phyloP scores from a whole-genome alignment of 2,888 invertebrate species.

The Pandemis cinnamomeana region DNA sequence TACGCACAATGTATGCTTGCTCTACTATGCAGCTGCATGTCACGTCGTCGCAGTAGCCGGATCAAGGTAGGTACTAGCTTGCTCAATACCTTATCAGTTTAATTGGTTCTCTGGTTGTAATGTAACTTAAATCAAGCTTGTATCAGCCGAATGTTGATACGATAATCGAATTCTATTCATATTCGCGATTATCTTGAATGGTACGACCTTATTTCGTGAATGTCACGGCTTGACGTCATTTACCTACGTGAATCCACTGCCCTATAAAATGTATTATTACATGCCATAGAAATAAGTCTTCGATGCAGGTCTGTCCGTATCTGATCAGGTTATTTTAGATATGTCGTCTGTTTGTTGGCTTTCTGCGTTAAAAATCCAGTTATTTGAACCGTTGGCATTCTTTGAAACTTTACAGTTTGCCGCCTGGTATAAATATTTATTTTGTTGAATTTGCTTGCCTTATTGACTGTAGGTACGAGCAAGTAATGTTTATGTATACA shows the following conservation, averaged over 20 bases:
- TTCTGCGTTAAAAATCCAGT: slow-evolving; percentile 17
- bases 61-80: not conserved
- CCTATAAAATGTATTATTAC: slow-evolving; percentile 17
- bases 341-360: slow-evolving; percentile 21
- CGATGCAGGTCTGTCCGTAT: slow-evolving; percentile 16
- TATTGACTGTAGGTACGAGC: not conserved
- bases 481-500: not conserved
- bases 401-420: slow-evolving; percentile 2
- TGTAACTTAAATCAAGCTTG: not conserved
- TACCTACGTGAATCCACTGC: slow-evolving; percentile 22
- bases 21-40: not conserved
- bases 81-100: not conserved
- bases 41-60: not conserved
- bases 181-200: slow-evolving; percentile 18
- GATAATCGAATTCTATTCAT: not conserved
- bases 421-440: not conserved
- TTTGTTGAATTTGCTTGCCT: not conserved
- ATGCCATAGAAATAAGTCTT: slow-evolving; percentile 10
- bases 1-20: not conserved
- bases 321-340: slow-evolving; percentile 28
- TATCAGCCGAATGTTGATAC: not conserved
- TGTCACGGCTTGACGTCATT: slow-evolving; percentile 23
- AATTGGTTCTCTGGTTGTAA: not conserved
- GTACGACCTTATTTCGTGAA: slow-evolving; percentile 30
- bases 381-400: slow-evolving; percentile 21